Base-by-base conservation (phyloP, 2,797 vertebrate species). In the Ctenopoma kingsleyae region DNA sequence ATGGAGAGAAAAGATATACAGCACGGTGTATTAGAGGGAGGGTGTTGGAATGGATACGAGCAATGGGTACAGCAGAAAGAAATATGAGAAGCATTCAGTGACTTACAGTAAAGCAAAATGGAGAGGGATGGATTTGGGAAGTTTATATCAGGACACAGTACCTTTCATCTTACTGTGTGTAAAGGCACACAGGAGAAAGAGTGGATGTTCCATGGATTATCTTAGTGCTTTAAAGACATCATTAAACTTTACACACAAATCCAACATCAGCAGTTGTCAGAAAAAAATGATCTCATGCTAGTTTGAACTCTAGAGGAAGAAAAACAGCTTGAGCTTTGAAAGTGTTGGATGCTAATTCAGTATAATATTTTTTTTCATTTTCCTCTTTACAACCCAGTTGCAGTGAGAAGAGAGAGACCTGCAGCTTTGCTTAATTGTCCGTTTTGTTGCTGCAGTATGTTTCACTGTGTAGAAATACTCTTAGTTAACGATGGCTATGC, bases 291-390 rank as follows among this genome's bases (percentile, higher is more conserved):
- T 69, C 49, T 74, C 51, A 56, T 30, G 53, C 62, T 74, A 71
- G 51, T 83, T 83, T 84, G 83, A 87, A 81, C 55, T 71, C 71
- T 44, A 55, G 66, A 78, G 61, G 70, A 79, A 74, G 68, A 76
- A 68, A 80, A 74, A 52, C 80, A 82, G 70, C 80, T 73, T 67
- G 76, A 67, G 73, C 71, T 67, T 82, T 63, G 15, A 67, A 80
- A 70, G 48, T 59, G 58, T 62, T 71, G 51, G 53, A 73, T 72
- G 56, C 66, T 76, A 71, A 77, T 78, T 72, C 46, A 40, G 8
- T 20, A 16, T 32, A 81, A 78, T 70, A 1, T 3, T 67, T 68
- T 82, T 57, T 17, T 36, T 15, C 32, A 43, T 68, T 77, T 82
- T 62, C 40, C 59, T 67, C 72, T 25, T 71, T 49, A 57, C 60